Evolutionary conservation across 2,113 vertebrate genomes (phyloP).

Genomic region (Helogale parvula): DNA sequence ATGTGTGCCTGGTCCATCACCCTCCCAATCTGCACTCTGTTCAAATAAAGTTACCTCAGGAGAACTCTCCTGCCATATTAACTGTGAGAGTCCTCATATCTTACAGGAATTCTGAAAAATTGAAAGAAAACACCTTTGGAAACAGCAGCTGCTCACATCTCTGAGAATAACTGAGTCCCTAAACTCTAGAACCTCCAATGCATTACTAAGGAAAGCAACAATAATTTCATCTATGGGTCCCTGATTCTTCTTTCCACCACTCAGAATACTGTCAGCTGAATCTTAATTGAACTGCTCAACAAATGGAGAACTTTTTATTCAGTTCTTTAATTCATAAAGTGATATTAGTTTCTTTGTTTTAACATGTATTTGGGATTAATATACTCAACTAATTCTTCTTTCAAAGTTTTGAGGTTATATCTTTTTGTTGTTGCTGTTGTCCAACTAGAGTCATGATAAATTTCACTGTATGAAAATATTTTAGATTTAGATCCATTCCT

Average conservation of each 20-base stretch:
- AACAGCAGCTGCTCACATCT: neutral
- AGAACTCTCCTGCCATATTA: neutral
- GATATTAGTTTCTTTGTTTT: neutral
- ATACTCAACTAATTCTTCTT: neutral
- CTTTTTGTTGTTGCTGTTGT: neutral
- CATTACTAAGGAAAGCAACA: neutral
- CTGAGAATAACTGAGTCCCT: neutral
- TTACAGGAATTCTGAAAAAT: neutral
- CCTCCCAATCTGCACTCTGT: neutral
- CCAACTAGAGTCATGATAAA: neutral
- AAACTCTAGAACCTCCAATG: neutral
- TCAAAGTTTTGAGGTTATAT: neutral
- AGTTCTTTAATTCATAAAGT: neutral
- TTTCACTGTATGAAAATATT: constrained; percentile 19
- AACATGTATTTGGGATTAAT: neutral
- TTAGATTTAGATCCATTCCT: neutral
- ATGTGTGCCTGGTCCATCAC: no score
- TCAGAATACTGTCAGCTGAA: neutral
- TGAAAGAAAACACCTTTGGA: neutral
- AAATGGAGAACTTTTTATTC: neutral
- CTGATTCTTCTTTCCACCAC: neutral
- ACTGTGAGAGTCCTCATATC: neutral
- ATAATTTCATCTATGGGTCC: neutral
- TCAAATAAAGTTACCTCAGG: neutral
- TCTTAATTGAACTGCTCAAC: neutral